Conservation (phyloP, 1,140 invertebrate species). For the Drosophila bifasciata region DNA sequence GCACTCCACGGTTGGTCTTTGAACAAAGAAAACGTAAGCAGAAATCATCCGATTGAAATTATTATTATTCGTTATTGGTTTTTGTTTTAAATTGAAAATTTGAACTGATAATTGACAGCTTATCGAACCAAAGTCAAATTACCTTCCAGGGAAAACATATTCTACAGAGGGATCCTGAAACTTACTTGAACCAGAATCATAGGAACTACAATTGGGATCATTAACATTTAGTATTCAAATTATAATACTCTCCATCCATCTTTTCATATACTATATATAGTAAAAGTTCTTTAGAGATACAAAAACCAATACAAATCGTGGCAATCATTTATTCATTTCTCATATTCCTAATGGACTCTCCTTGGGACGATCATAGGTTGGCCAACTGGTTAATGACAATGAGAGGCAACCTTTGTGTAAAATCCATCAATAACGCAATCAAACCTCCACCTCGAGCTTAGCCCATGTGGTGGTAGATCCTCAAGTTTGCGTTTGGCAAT, state of each 20-base stretch:
- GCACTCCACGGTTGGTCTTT: slow-evolving; percentile 12
- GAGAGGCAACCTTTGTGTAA: slow-evolving; percentile 50
- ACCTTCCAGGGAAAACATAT: no score
- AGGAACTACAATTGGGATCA: no score
- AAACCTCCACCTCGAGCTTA: slow-evolving; percentile 18
- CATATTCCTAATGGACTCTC: slow-evolving; percentile 39
- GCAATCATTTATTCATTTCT: slow-evolving; percentile 27
- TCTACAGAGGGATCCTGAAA: no score
- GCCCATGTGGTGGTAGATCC: slow-evolving; percentile 19
- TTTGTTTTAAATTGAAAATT: slow-evolving; percentile 42
- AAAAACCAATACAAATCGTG: slow-evolving; percentile 8
- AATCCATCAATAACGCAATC: slow-evolving; percentile 50
- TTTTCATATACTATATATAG: no score
- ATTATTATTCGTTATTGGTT: slow-evolving; percentile 13
- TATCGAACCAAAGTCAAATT: no score
- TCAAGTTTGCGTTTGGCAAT: slow-evolving; percentile 29
- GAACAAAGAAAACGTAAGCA: slow-evolving; percentile 27
- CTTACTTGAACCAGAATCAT: no score
- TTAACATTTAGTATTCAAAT: no score
- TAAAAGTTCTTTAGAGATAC: no score
- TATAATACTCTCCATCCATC: no score
- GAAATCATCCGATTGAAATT: slow-evolving; percentile 34
- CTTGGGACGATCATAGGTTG: slow-evolving; percentile 18
- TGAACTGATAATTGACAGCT: slow-evolving; percentile 36
- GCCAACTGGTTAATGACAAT: slow-evolving; percentile 52